Evolutionary conservation across 2,113 vertebrate species (phyloP), one percentile per base, ranked within the genome.

Genomic region (Ciconia stormi): DNA sequence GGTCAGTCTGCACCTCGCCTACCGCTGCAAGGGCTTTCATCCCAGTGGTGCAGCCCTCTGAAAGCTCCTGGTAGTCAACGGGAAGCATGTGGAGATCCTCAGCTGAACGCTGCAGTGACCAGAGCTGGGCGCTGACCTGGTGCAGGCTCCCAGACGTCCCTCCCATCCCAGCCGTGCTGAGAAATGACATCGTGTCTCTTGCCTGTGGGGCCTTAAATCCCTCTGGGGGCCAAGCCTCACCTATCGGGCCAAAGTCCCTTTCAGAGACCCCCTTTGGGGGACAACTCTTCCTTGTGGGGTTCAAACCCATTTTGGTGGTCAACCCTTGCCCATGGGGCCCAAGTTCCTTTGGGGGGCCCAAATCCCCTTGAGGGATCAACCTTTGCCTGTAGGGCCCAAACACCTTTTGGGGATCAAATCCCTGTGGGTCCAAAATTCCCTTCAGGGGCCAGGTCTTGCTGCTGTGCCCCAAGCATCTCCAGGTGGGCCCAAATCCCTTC

Each of bases 121-220:
- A 30, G 67, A 70, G 42, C 36, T 58, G 36, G 14, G 18, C 6
- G 19, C 26, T n/a, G 10, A 73, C 13, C 53, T n/a, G 40, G 13
- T 52, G 36, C 62, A 32, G 25, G 19, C 16, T 56, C 36, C 13
- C 1, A 0, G 26, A 23, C 2, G 0, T 19, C 27, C 27, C 14
- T 14, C 21, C 34, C 17, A 27, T 34, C 16, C n/a, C 18, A 80
- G 14, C 25, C 2, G 3, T 27, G 17, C 47, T 50, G 47, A 13
- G 29, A 84, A 63, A 70, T 0, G 0, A 47, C 4, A 40, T 8
- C 1, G 1, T 17, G 13, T 32, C 34, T 65, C 47, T 50, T 69
- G 14, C 40, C 17, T 59, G 67, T 16, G 29, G 22, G 25, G 13
- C 16, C 11, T 46, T 59, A 40, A 87, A 56, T 50, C 36, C 4